Evolutionary conservation across 1,140 invertebrate species (phyloP), one percentile per base, ranked within the genome.

Genomic region (Ooceraea biroi): DNA sequence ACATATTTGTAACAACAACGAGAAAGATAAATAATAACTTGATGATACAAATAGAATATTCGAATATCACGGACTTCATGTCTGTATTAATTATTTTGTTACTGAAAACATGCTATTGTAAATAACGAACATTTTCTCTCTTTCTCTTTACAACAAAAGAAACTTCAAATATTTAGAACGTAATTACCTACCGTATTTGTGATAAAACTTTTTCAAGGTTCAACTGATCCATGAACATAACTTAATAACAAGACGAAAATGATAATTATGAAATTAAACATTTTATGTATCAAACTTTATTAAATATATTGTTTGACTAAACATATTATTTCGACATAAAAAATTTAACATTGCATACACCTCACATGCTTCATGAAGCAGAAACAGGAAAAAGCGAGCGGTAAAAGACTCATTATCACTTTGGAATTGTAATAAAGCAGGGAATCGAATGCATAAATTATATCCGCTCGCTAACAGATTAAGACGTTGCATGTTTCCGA

Each of bases 371-470:
- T n/a, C 3, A 12, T 69, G 46, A 69, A 69, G 11, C 27, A 55
- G 68, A 12, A 14, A n/a, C n/a, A n/a, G 36, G 19, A 46, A 41
- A 17, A 25, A 8, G 50, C 17, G 52, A 65, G 11, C 11, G 27
- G 7, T 41, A 69, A 69, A 1, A 25, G 12, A 73, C 65, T 71
- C 14, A 17, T 57, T 58, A 3, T 7, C 46, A 65, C 27, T 55
- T 61, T 25, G 7, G 3, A 48, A 11, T 66, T 7, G 66, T 25
- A 72, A 83, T 72, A 72, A n/a, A 48, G 10, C n/a, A 12, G n/a
- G 1, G 48, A 85, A 65, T 50, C 5, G 66, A 78, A 72, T 11
- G 46, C 65, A 71, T 72, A 77, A 87, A 83, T 83, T 77, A 30
- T 57, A 58, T 55, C 61, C 25, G 30, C 52, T 55, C 30, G 22